Evolutionary conservation across 2,113 vertebrate genomes (phyloP).

Genomic region (Grallaria varia): DNA sequence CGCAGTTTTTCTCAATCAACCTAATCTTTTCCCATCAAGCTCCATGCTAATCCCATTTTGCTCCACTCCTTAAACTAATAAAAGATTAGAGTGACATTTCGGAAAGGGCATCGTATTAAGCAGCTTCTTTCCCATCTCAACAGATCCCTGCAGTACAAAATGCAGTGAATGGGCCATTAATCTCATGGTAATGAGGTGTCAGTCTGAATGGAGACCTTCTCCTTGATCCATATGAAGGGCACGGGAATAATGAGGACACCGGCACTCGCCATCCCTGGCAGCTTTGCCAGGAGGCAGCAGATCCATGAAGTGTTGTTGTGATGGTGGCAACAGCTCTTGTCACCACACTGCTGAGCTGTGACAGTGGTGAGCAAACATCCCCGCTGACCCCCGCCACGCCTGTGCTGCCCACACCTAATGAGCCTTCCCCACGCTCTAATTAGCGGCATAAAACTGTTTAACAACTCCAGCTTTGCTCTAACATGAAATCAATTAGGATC

Average conservation of each 20-base stretch:
- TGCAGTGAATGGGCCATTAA: constrained; percentile 71
- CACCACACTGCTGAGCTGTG: background rate
- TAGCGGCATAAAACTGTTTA: constrained; percentile 14
- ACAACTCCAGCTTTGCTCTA: constrained; percentile 30
- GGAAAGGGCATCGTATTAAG: constrained; percentile 86
- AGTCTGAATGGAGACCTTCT: constrained; percentile 52
- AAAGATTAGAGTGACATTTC: constrained; percentile 89
- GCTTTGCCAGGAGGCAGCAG: constrained; percentile 1
- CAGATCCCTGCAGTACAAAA: constrained; percentile 25
- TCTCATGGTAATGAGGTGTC: constrained; percentile 81
- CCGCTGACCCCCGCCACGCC: background rate
- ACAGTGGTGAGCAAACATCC: background rate
- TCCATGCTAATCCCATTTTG: constrained; percentile 73
- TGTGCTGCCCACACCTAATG: background rate
- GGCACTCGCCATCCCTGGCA: background rate
- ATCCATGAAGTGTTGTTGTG: background rate
- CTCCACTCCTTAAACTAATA: constrained; percentile 84
- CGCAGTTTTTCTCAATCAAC: constrained; percentile 40
- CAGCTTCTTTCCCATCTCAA: constrained; percentile 64
- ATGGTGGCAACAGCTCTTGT: constrained; percentile 24
- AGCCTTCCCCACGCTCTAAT: constrained; percentile 43
- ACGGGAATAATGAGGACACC: background rate
- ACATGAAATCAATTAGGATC: constrained; percentile 52
- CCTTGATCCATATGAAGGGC: constrained; percentile 42
- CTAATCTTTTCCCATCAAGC: constrained; percentile 56